These are phyloP conservation scores for Thrips palmi DNA, from an alignment of 1,140 invertebrate genomes.

Conservation along the genomic window DNA sequence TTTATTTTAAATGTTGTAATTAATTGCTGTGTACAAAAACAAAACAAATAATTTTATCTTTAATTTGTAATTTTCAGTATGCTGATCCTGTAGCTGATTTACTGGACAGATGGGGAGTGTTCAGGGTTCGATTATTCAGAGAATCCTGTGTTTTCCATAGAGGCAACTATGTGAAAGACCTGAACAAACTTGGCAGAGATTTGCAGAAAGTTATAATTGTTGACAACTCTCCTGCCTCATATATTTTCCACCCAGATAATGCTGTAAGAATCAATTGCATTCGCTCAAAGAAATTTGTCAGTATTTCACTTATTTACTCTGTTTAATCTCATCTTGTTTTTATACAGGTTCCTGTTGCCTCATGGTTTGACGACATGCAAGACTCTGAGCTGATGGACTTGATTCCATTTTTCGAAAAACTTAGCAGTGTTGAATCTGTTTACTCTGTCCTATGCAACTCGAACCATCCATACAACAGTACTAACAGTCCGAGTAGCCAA, in stretches of 20 bases:
- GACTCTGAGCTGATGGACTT: constrained; percentile 88
- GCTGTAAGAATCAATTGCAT: constrained; percentile 56
- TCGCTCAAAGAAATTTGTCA: neutral
- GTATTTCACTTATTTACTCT: neutral
- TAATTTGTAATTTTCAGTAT: constrained; percentile 49
- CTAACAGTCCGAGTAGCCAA: no score
- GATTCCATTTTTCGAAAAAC: constrained; percentile 88
- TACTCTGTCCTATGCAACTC: constrained; percentile 81
- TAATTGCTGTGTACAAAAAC: neutral
- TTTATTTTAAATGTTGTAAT: neutral
- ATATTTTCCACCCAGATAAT: constrained; percentile 99
- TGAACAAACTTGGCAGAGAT: constrained; percentile 91
- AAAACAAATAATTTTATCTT: constrained; percentile 4
- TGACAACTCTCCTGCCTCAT: constrained; percentile 98
- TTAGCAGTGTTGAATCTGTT: constrained; percentile 86
- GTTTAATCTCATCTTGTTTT: constrained; percentile 11
- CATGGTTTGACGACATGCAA: constrained; percentile 95
- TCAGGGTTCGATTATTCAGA: constrained; percentile 88
- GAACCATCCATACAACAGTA: constrained; percentile 64
- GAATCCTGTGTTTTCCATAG: constrained; percentile 99
- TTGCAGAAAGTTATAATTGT: constrained; percentile 94
- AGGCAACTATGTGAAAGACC: constrained; percentile 99
- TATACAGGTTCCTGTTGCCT: constrained; percentile 80
- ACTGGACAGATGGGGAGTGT: constrained; percentile 94
- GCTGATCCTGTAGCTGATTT: constrained; percentile 98